Conservation (phyloP, 37 sponge, comb jelly and placozoan species). For the Cladorhizidae sp. region DNA sequence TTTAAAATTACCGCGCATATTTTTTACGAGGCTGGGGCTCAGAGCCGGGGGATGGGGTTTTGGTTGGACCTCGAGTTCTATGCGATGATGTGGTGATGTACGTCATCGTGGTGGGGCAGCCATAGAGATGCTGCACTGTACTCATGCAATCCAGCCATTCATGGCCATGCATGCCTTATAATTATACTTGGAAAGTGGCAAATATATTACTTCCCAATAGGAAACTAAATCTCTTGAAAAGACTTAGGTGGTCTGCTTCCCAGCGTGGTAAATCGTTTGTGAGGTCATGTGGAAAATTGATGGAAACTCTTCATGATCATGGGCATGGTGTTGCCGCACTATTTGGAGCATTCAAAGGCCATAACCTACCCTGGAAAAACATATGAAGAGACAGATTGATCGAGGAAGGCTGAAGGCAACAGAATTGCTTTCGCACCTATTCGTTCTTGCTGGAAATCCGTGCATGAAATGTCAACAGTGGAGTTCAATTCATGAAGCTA, state of each 20-base stretch:
- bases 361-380: slow-evolving; percentile 33
- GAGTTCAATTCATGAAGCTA: slow-evolving; percentile 22
- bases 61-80: no score
- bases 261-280: slow-evolving; percentile 44
- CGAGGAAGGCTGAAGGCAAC: slow-evolving; percentile 16
- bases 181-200: no score
- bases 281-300: slow-evolving; percentile 44
- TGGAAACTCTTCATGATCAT: slow-evolving; percentile 47
- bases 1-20: no score
- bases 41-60: no score
- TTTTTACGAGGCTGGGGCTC: no score
- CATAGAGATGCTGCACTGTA: not conserved
- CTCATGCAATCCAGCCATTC: slow-evolving; percentile 1
- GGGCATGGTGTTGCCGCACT: slow-evolving; percentile 23
- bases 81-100: no score
- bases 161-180: slow-evolving; percentile 1
- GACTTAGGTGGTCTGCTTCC: slow-evolving; percentile 36
- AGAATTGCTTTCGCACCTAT: slow-evolving; percentile 24
- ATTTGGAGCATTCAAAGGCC: slow-evolving; percentile 46
- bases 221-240: slow-evolving; percentile 36
- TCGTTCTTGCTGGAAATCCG: slow-evolving; percentile 24
- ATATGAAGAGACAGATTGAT: slow-evolving; percentile 12
- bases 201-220: slow-evolving; percentile 35
- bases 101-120: no score
- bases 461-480: slow-evolving; percentile 51